phyloP scores from a whole-genome alignment of 1,140 invertebrate genomes.

The Drosophila tristis region DNA sequence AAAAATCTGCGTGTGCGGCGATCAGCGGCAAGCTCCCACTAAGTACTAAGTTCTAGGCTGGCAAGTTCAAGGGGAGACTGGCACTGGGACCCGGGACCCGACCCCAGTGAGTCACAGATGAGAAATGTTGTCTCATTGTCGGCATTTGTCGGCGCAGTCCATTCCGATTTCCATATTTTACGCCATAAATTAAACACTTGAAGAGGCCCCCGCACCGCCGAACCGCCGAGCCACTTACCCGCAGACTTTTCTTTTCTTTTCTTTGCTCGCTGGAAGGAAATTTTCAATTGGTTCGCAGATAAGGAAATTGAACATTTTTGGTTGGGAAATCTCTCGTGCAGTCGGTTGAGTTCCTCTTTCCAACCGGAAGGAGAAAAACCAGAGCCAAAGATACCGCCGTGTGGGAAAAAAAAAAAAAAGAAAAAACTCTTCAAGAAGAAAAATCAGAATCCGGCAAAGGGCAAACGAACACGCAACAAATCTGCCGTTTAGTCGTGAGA shows the following conservation, averaged over 20 bases:
- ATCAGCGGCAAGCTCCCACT: conserved; percentile 26
- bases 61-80: conserved; percentile 59
- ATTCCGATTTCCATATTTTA: conserved; percentile 75
- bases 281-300: conserved; percentile 58
- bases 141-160: conserved; percentile 25
- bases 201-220: conserved; percentile 22
- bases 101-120: conserved; percentile 23
- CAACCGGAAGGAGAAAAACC: conserved; percentile 50
- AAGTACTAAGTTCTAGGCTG: too few species aligned
- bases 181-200: conserved; percentile 79
- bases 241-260: not conserved
- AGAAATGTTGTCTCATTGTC: conserved; percentile 63
- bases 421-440: conserved; percentile 48
- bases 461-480: conserved; percentile 67
- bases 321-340: conserved; percentile 36
- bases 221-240: conserved; percentile 63
- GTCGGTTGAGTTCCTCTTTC: not conserved
- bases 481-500: conserved; percentile 59
- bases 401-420: conserved; percentile 68
- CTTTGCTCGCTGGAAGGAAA: conserved; percentile 2
- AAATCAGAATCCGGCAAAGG: conserved; percentile 31
- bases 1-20: conserved; percentile 74
- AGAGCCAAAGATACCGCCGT: conserved; percentile 10
- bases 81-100: too few species aligned
- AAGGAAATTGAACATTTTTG: conserved; percentile 62